Base-by-base conservation (phyloP, 2,113 vertebrate genomes). In the Semicossyphus pulcher region DNA sequence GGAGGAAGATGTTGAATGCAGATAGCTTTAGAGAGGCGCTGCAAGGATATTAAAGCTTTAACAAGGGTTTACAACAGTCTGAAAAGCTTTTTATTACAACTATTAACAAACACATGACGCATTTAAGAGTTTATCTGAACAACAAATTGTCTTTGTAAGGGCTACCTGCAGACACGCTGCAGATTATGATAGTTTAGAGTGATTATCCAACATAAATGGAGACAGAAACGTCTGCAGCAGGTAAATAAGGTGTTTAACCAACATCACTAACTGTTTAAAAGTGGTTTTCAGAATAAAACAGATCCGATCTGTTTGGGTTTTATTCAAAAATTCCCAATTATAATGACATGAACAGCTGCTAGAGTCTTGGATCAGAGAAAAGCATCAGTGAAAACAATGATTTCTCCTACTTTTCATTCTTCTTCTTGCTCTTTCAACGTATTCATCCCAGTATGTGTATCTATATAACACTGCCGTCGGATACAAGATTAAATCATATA, bases 1-100 rank as follows among this genome's bases (percentile, higher is more conserved):
- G 25, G 36, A 67, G 26, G n/a, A 34, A 56, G 61, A 58, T 21
- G 39, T 14, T 47, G 16, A 53, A 83, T 69, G 26, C 34, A 73
- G 41, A 57, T 21, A 5, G 60, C 58, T 20, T 28, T 49, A 45
- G 45, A 23, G 14, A 28, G 37, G 16, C 73, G 25, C 48, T 52
- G 20, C 4, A 15, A 42, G 61, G 51, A 14, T 36, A 37, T 18
- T 29, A 18, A 52, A 37, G 11, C 47, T 57, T 56, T 32, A 47
- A 23, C 8, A 25, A 4, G 20, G 26, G 47, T 68, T 61, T 36
- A 41, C 34, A 71, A 64, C 25, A 26, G 54, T 39, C 16, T 44
- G 54, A 28, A 58, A 45, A 15, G 37, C 9, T 47, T 51, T 64
- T 39, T 39, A 48, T 67, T 26, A 23, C 29, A 63, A 23, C 12